Percentiles rank a stretch among this genome's conserved stretches.
Conservation (phyloP, 1,140 invertebrate genomes). For the Aethina tumida region DNA sequence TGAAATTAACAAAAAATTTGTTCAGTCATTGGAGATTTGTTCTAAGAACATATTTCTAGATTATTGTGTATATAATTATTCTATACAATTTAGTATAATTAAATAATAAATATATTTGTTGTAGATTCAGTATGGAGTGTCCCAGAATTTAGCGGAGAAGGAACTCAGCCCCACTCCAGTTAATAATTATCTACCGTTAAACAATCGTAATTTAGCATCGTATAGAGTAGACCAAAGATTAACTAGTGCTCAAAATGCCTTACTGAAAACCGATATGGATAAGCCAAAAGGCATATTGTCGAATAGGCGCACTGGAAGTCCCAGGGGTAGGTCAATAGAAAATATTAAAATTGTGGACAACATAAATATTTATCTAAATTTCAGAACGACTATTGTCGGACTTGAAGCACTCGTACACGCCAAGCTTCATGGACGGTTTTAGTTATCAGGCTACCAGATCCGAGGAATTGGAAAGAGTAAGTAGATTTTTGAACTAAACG, state of each 20-base stretch:
- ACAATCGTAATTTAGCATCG: slow-evolving; percentile 11
- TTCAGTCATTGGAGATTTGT: too few species aligned
- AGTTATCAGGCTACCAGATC: slow-evolving; percentile 26
- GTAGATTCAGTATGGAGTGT: slow-evolving; percentile 22
- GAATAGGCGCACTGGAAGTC: slow-evolving; percentile 30
- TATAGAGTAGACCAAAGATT: slow-evolving; percentile 25
- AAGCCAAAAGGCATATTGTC: slow-evolving; percentile 32
- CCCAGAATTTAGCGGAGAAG: slow-evolving; percentile 15
- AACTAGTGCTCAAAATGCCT: slow-evolving; percentile 27
- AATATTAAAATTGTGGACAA: slow-evolving; percentile 1
- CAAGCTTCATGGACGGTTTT: slow-evolving; percentile 31
- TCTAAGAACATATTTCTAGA: too few species aligned
- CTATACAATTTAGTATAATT: too few species aligned
- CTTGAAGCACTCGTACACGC: slow-evolving; percentile 27
- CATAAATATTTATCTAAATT: slow-evolving; percentile 10
- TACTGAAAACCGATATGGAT: slow-evolving; percentile 26
- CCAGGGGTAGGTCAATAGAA: slow-evolving; percentile 32
- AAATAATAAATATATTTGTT: too few species aligned
- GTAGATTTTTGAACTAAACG: too few species aligned
- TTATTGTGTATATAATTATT: too few species aligned
- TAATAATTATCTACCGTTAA: slow-evolving; percentile 10
- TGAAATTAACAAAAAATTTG: too few species aligned
- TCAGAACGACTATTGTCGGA: slow-evolving; percentile 27
- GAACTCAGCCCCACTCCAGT: slow-evolving; percentile 13
- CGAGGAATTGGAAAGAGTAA: slow-evolving; percentile 32